Base-by-base conservation (phyloP, 2,888 invertebrate species). In the Apotomis turbidana region DNA sequence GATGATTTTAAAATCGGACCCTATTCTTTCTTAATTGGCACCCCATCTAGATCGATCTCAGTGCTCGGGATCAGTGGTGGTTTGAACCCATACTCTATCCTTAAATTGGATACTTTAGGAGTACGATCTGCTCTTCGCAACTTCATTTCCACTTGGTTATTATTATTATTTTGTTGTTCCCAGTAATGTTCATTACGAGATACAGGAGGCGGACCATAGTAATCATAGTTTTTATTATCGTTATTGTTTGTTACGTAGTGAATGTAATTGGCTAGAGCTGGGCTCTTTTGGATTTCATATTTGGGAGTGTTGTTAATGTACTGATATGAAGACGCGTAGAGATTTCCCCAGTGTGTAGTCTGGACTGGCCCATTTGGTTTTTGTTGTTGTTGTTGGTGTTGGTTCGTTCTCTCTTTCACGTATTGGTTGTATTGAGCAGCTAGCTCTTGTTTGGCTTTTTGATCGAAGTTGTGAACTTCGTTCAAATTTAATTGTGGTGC, bases 51-150 rank as follows among this genome's bases (percentile, higher is more conserved):
- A 81, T 97, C 97, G 9, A 97, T 95, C 84, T 97, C 96, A 4
- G 96, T 93, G 0, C 97, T 97, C 0, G 97, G 97, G 74, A 96
- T 94, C 78, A 97, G 85, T 0, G 97, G 97, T 0, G 97, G 97
- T 80, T 96, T 96, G 78, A 97, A 97, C 0, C 97, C 95, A 78
- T 97, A 97, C 77, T 97, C 97, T 81, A 97, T 94, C 79, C 96
- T 95, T 0, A 97, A 90, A 49, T 87, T 88, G 0, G 82, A 82
- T 0, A 89, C 75, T 74, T 87, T 90, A 0, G 90, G 88, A 75
- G 95, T 95, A 71, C 95, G 93, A 15, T 95, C 95, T 36, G 95
- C 83, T 59, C 94, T 91, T 68, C 94, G 88, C 41, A 93, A 82
- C 67, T 94, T 93, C 44, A 93, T 87, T 27, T 94, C 89, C 0